These are phyloP conservation scores for Zophobas atratus DNA, from an alignment of 1,140 invertebrate species.

Conservation along the genomic window DNA sequence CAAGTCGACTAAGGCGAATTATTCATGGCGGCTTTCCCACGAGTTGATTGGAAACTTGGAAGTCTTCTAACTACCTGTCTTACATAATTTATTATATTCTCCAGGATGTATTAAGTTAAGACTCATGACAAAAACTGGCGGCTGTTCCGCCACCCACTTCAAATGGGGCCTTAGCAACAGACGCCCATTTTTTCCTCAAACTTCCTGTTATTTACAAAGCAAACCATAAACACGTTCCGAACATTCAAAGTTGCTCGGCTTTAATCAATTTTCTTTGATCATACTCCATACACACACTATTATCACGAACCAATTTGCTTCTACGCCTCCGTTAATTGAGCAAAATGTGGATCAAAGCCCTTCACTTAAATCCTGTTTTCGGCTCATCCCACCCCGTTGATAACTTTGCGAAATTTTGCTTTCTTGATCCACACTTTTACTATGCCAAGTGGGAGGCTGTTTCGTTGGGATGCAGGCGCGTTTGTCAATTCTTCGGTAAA, in stretches of 20 bases:
- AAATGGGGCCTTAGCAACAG: background rate
- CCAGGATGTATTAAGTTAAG: slow-evolving; percentile 46
- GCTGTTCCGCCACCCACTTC: slow-evolving; percentile 4
- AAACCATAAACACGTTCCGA: slow-evolving; percentile 38
- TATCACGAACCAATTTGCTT: slow-evolving; percentile 46
- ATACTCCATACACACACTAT: slow-evolving; percentile 35
- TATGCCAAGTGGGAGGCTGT: background rate
- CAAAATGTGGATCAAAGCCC: slow-evolving; percentile 43
- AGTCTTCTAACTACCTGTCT: slow-evolving; percentile 49
- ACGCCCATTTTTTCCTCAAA: slow-evolving; percentile 8
- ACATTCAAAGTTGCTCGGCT: slow-evolving; percentile 43
- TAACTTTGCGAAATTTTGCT: background rate
- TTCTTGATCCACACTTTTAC: background rate
- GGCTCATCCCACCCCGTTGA: slow-evolving; percentile 6
- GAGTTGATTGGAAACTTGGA: slow-evolving; percentile 49
- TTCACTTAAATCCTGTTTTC: slow-evolving; percentile 24
- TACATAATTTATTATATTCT: slow-evolving; percentile 48
- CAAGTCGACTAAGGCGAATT: slow-evolving; percentile 46
- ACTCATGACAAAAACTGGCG: slow-evolving; percentile 37
- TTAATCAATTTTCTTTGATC: slow-evolving; percentile 48
- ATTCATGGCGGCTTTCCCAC: slow-evolving; percentile 48
- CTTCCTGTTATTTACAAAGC: slow-evolving; percentile 32
- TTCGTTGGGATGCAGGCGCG: slow-evolving; percentile 16
- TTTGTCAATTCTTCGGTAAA: slow-evolving; percentile 54
- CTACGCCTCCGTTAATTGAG: slow-evolving; percentile 35